phyloP scores from a whole-genome alignment of 1,140 invertebrate species.

The Trachymyrmex cornetzi region DNA sequence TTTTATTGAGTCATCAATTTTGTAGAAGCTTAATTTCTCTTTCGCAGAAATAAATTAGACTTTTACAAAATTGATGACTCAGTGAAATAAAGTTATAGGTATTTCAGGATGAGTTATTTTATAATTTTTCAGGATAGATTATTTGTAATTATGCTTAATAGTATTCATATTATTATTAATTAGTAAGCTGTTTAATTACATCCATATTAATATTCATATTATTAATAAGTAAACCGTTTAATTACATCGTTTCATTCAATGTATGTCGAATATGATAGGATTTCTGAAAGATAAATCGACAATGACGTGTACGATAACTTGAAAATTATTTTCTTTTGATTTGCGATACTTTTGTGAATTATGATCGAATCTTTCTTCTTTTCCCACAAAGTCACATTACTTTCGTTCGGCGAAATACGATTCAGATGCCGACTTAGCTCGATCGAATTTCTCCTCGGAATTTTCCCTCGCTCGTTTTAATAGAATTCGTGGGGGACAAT shows the following conservation, averaged over 20 bases:
- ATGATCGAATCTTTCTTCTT: constrained; percentile 14
- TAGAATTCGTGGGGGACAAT: constrained; percentile 41
- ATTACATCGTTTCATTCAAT: background rate
- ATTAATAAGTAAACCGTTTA: background rate
- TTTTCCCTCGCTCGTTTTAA: constrained; percentile 38
- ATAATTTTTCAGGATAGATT: constrained; percentile 4
- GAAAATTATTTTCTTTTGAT: background rate
- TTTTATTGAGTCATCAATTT: background rate
- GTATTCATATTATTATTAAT: background rate
- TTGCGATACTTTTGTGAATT: background rate
- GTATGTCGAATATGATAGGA: background rate
- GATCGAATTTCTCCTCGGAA: constrained; percentile 52
- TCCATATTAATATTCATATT: constrained; percentile 3
- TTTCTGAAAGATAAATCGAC: background rate
- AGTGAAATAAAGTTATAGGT: background rate
- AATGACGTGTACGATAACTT: background rate
- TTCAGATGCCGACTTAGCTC: constrained; percentile 17
- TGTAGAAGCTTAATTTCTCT: background rate
- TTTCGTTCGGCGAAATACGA: constrained; percentile 27
- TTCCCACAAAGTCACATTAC: background rate
- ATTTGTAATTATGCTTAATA: background rate
- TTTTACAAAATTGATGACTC: constrained; percentile 14
- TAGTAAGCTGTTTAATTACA: too few species aligned
- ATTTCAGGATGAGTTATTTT: too few species aligned
- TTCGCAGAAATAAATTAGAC: background rate